Evolutionary conservation across 2,113 vertebrate genomes (phyloP).

Genomic region (Varanus komodoensis): DNA sequence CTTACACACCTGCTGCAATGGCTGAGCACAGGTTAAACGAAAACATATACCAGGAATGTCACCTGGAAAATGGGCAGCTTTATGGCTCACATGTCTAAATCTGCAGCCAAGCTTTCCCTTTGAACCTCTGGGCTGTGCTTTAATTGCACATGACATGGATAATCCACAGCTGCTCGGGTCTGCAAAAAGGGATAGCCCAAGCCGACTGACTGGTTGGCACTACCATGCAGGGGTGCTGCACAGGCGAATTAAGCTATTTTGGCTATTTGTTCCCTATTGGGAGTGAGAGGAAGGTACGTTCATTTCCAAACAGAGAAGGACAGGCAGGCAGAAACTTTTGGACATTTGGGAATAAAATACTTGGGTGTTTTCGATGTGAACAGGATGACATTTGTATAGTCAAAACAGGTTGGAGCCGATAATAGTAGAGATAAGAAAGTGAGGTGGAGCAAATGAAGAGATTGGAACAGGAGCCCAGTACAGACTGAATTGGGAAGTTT

Average conservation of each 20-base stretch:
- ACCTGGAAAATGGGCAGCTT: background rate
- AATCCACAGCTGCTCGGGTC: background rate
- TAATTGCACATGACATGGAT: background rate
- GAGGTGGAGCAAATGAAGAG: background rate
- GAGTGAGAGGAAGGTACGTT: background rate
- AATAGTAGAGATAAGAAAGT: background rate
- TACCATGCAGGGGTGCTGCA: accelerated
- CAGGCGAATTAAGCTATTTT: background rate
- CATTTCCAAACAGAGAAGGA: background rate
- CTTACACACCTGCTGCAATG: background rate
- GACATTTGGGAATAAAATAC: background rate
- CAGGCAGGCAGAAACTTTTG: background rate
- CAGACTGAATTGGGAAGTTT: background rate
- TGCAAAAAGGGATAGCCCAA: background rate
- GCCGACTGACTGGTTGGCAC: background rate
- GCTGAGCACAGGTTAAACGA: background rate
- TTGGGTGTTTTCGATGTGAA: background rate
- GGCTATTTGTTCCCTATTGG: background rate
- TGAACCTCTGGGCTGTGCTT: conserved; percentile 21
- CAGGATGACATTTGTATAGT: background rate
- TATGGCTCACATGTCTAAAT: background rate
- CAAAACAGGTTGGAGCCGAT: background rate
- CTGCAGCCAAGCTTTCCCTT: background rate
- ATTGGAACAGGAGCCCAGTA: too few relatives aligned
- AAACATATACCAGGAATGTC: background rate